These are phyloP conservation scores for Drosophila fulvimacula DNA, from an alignment of 2,888 invertebrate species.

Conservation along the genomic window DNA sequence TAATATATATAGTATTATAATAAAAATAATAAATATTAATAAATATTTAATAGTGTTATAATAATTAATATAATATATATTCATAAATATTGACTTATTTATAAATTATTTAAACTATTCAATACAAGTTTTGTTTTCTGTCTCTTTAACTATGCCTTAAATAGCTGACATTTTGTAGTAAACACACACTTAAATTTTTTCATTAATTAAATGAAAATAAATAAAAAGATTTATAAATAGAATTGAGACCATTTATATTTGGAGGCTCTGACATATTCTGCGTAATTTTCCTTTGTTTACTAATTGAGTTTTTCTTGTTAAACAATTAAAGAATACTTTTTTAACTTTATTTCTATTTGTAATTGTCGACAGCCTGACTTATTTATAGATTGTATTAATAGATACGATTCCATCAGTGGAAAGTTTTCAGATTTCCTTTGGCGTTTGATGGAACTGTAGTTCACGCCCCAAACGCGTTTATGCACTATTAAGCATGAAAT, in stretches of 20 bases:
- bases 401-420: not conserved
- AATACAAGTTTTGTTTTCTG: not conserved
- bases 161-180: not conserved
- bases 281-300: not conserved
- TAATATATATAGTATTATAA: too few species aligned
- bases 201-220: not conserved
- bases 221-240: not conserved
- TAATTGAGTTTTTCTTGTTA: not conserved
- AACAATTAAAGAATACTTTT: not conserved
- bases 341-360: not conserved
- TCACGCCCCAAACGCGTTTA: conserved; percentile 37
- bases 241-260: not conserved
- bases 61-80: too few species aligned
- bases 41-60: too few species aligned
- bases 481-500: conserved; percentile 70
- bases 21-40: too few species aligned
- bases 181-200: not conserved
- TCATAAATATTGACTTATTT: too few species aligned
- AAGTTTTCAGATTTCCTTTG: conserved; percentile 3
- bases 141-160: not conserved
- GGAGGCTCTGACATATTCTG: not conserved
- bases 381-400: conserved; percentile 3
- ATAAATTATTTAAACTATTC: too few species aligned
- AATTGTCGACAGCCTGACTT: not conserved
- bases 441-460: not conserved